These are phyloP conservation scores for Lucinisca nassula DNA, from an alignment of 2,888 invertebrate species.

Conservation along the genomic window DNA sequence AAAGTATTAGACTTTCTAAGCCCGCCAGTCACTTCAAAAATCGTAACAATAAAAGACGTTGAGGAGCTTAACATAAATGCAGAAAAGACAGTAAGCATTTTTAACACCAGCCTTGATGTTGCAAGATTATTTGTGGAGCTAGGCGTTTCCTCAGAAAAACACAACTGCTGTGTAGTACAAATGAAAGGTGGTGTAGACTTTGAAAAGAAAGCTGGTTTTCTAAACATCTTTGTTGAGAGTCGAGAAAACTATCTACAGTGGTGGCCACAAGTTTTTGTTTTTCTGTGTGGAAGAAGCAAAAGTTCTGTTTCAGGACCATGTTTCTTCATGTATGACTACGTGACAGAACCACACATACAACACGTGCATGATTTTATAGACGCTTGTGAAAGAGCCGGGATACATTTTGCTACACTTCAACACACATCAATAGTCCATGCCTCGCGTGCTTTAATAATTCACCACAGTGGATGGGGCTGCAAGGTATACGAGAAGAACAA, in stretches of 20 bases:
- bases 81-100: background rate
- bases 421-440: background rate
- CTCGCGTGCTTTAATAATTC: background rate
- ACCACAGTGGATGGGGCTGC: background rate
- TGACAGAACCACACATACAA: background rate
- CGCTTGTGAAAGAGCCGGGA: background rate
- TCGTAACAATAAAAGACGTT: background rate
- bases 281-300: background rate
- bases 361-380: background rate
- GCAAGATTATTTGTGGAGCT: background rate
- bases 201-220: background rate
- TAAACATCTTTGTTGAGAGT: background rate
- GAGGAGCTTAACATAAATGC: background rate
- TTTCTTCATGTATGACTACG: conserved; percentile 6
- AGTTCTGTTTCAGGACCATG: background rate
- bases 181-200: background rate
- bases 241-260: background rate
- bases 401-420: background rate
- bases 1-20: background rate
- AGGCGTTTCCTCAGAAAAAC: background rate
- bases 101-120: background rate
- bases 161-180: background rate
- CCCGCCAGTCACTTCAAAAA: background rate
- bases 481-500: background rate
- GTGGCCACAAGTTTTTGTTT: conserved; percentile 5